These are phyloP conservation scores for Orestias chungarensis DNA, from an alignment of 2,797 vertebrate species.

Conservation along the genomic window DNA sequence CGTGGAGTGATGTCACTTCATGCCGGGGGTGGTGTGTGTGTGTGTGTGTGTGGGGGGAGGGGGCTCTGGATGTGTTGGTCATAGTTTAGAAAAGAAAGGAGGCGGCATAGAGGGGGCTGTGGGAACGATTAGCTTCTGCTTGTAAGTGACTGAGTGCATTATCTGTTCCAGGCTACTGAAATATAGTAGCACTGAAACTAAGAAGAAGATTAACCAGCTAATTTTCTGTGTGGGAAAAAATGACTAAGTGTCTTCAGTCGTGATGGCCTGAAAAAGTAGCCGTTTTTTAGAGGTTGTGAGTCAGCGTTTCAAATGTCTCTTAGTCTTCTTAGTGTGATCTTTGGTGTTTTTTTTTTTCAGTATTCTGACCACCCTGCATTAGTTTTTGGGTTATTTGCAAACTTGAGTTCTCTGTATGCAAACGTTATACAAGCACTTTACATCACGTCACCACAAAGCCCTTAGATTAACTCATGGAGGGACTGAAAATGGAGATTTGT, in stretches of 20 bases:
- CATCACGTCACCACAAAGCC: conserved; percentile 29
- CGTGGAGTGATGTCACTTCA: conserved; percentile 51
- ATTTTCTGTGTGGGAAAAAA: neutral
- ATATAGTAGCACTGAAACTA: conserved; percentile 18
- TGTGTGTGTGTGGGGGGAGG: too few species aligned
- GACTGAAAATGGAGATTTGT: conserved; percentile 2
- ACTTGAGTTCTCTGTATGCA: neutral
- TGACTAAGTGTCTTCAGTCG: neutral
- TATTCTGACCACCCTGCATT: neutral
- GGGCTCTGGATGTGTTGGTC: conserved; percentile 2
- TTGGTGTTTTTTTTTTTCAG: neutral
- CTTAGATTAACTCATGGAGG: conserved; percentile 17
- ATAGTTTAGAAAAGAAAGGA: conserved; percentile 8
- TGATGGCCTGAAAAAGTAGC: neutral
- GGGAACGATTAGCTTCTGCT: conserved; percentile 34
- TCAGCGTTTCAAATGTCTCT: neutral
- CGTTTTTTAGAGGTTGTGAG: neutral
- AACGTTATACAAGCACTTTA: conserved; percentile 39
- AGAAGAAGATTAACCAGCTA: neutral
- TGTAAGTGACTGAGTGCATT: conserved; percentile 24
- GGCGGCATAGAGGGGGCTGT: conserved; percentile 6
- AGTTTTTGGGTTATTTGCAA: conserved; percentile 2
- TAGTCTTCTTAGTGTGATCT: neutral
- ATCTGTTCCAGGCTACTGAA: conserved; percentile 23
- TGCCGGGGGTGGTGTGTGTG: conserved; percentile 17